Conservation (phyloP, 2,888 invertebrate genomes). For the Ichneumon xanthorius region DNA sequence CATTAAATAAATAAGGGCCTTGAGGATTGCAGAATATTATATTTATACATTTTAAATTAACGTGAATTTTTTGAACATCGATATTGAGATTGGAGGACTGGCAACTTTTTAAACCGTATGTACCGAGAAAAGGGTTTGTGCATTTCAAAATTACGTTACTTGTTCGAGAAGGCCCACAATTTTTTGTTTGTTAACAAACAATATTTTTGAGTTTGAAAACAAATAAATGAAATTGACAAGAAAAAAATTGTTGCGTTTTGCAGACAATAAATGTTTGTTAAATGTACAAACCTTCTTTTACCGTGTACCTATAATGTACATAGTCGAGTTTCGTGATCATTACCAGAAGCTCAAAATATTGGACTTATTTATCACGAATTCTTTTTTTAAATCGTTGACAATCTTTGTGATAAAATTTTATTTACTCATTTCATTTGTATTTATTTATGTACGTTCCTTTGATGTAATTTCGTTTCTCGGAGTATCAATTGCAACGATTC, state of each 20-base stretch:
- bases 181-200: background rate
- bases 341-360: background rate
- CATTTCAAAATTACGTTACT: background rate
- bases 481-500: slow-evolving; percentile 51
- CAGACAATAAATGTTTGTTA: no score
- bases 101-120: background rate
- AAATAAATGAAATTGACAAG: no score
- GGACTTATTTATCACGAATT: background rate
- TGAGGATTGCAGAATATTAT: no score
- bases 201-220: no score
- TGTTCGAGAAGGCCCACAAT: background rate
- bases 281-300: no score
- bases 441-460: background rate
- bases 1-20: no score
- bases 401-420: background rate
- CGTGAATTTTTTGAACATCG: slow-evolving; percentile 7
- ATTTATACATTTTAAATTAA: no score
- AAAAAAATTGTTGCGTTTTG: no score
- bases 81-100: slow-evolving; percentile 6
- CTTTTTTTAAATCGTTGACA: background rate
- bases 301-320: background rate
- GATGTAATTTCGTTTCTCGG: slow-evolving; percentile 12
- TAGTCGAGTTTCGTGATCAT: background rate
- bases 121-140: background rate
- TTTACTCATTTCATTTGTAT: background rate